Base-by-base conservation (phyloP, 2,888 invertebrate genomes). In the Notodonta ziczac region DNA sequence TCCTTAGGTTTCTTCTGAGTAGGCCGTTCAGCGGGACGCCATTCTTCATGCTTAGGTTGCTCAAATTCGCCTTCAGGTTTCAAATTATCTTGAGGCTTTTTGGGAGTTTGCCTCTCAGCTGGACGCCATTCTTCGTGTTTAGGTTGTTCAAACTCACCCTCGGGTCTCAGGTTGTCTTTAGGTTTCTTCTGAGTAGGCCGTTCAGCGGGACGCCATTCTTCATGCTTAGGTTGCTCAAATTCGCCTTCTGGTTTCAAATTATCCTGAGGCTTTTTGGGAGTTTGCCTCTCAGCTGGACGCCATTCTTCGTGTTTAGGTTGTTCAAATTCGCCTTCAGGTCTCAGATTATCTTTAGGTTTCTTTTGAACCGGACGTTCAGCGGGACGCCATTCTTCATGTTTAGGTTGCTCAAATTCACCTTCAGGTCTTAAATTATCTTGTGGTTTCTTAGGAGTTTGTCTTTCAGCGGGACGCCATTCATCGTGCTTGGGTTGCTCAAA, bases 241-340 rank as follows among this genome's bases (percentile, higher is more conserved):
- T 94, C 93, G 1, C 95, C 94, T 82, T 95, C 95, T 0, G 94
- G 94, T 57, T 82, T 88, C 0, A 96, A 78, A 74, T 95, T 95
- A 66, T 94, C 95, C 62, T 90, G 80, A 3, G 95, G 96, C 69
- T 89, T 94, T 54, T 85, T 94, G 56, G 87, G 94, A 14, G 84
- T 84, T 0, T 93, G 94, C 54, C 94, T 78, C 67, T 94, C 94
- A 50, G 87, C 91, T 0, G 91, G 90, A 1, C 72, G 69, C 73
- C 81, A 89, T 75, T 85, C 79, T 5, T 89, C 84, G 0, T 88
- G 89, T 9, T 88, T 86, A 0, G 94, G 94, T 7, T 81, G 79
- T 56, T 94, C 90, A 67, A 94, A 89, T 1, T 90, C 88, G 0
- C 89, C 93, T 77, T 94, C 95, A 0, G 94, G 94, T 52, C 74